Evolutionary conservation across 1,140 invertebrate species (phyloP).

Genomic region (Lasioglossum albipes): DNA sequence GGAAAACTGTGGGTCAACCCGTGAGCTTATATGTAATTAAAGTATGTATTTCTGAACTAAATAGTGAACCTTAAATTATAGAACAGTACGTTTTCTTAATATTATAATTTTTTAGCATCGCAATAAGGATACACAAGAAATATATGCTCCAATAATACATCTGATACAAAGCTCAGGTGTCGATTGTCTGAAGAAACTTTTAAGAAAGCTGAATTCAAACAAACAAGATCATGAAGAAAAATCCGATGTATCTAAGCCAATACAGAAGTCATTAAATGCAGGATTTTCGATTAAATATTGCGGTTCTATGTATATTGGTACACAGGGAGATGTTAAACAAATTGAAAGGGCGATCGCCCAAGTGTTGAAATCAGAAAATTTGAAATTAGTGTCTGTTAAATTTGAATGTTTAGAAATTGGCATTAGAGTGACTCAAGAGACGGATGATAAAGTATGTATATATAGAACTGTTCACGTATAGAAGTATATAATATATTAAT

Average conservation of each 20-base stretch:
- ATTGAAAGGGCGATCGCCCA: constrained; percentile 79
- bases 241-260: constrained; percentile 27
- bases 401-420: constrained; percentile 82
- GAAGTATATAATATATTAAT: constrained; percentile 1
- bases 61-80: background rate
- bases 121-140: constrained; percentile 66
- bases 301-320: constrained; percentile 77
- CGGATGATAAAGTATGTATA: constrained; percentile 66
- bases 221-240: constrained; percentile 14
- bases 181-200: constrained; percentile 64
- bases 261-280: constrained; percentile 60
- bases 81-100: background rate
- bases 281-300: constrained; percentile 79
- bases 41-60: constrained; percentile 68
- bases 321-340: constrained; percentile 80
- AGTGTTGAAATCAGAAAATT: constrained; percentile 69
- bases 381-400: constrained; percentile 71
- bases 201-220: constrained; percentile 50
- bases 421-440: constrained; percentile 75
- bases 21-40: constrained; percentile 82
- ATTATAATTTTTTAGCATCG: constrained; percentile 61
- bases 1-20: constrained; percentile 78
- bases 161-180: constrained; percentile 70
- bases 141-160: constrained; percentile 73
- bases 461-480: constrained; percentile 8